Evolutionary conservation across 2,888 invertebrate species (phyloP), one percentile per base, ranked within the genome.

Genomic region (Arrhopalites spinosus): DNA sequence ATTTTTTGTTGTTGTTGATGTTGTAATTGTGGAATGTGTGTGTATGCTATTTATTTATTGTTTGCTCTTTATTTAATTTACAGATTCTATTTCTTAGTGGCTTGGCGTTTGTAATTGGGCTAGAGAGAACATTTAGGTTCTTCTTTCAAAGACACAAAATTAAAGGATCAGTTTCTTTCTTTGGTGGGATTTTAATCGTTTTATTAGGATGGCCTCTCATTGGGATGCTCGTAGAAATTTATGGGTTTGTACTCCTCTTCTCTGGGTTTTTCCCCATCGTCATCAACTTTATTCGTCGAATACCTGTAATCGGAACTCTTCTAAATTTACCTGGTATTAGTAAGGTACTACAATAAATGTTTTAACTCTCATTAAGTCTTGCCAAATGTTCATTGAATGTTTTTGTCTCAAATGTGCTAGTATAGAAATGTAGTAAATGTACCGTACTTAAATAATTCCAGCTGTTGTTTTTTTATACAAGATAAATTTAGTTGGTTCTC

Each of bases 251-350:
- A 78, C 83, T 88, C 23, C 84, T 90, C 64, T 90, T 90, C 89
- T 98, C 98, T 87, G 98, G 98, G 29, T 98, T 99, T 87, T 90
- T 99, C 86, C 98, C 98, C 25, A 95, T 96, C 8, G 97, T 95
- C 53, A 90, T 99, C 56, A 97, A 97, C 86, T 98, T 99, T 87
- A 87, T 99, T 81, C 89, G 97, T 84, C 90, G 96, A 86, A 91
- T 99, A 78, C 98, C 99, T 73, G 88, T 98, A 8, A 85, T 99
- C 77, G 97, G 98, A 20, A 91, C 92, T 11, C 84, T 99, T 80
- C 89, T 98, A 64, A 95, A 91, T 86, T 88, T 98, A 84, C 96
- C 98, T 45, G 91, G 95, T 76, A 92, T 98, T 82, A 91, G 93
- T 87, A 90, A 91, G 87, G 92, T 93, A 88, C 87, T 91, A 89